Base-by-base conservation (phyloP, 2,113 vertebrate genomes). In the Serilophus lunatus region DNA sequence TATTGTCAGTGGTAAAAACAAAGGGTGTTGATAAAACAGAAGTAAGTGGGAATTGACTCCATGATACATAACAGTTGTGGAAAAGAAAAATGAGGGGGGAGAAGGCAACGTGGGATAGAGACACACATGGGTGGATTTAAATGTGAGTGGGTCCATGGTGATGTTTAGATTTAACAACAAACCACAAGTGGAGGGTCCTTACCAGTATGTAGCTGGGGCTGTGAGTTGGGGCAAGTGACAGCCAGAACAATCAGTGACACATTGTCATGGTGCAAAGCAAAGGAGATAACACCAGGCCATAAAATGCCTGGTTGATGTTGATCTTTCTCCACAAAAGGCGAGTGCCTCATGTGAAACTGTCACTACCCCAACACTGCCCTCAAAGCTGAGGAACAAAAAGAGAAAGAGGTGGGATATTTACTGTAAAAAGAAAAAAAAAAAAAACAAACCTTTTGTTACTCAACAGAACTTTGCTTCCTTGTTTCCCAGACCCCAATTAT, bases 401-500 rank as follows among this genome's bases (percentile, higher is more conserved):
- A 65, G 28, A n/a, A n/a, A 31, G 7, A 82, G 3, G 24, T 8
- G 57, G 47, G 45, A 3, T 87, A 28, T 7, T 69, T 31, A 3
- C 0, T 28, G 3, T 6, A 10, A 23, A 15, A 18, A 38, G 40
- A 49, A 3, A 17, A 44, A 49, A 3, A 17, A 44, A n/a, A n/a
- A n/a, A n/a, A n/a, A n/a, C n/a, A n/a, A n/a, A n/a, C 29, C 44
- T 64, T 36, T 42, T 57, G 50, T 94, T 31, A 44, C 65, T 88
- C 72, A 91, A 10, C 25, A 5, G 31, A 44, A 0, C 51, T 38
- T 81, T 14, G 78, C 42, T 50, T 24, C 3, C 33, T 18, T 74
- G 44, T 74, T 81, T 60, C 82, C 82, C 80, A 99, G 99, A 99
- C 97, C 99, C 99, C 17, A 99, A 99, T 97, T 99, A 99, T 97